These are phyloP conservation scores for Glyptemys insculpta DNA, from an alignment of 2,797 vertebrate species.

Conservation along the genomic window DNA sequence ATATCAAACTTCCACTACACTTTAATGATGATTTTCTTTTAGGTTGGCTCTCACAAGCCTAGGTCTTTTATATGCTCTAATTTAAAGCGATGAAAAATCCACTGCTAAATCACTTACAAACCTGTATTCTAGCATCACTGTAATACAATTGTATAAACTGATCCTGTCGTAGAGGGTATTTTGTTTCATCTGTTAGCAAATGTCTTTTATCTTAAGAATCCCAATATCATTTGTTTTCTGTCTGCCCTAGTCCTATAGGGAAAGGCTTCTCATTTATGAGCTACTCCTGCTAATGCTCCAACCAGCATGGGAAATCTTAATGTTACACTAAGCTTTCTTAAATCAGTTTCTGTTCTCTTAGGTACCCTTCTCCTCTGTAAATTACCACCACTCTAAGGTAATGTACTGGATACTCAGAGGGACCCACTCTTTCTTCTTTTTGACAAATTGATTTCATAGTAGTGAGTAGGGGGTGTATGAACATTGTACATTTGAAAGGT, in stretches of 20 bases:
- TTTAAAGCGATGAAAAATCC: conserved; percentile 50
- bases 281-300: conserved; percentile 29
- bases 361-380: not conserved
- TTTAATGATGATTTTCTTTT: conserved; percentile 41
- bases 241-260: conserved; percentile 5
- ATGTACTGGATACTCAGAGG: not conserved
- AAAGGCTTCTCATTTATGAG: conserved; percentile 27
- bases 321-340: conserved; percentile 18
- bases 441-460: not conserved
- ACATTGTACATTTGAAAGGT: not conserved
- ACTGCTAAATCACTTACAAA: conserved; percentile 3
- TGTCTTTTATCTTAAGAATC: conserved; percentile 44
- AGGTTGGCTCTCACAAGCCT: conserved; percentile 10
- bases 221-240: conserved; percentile 52
- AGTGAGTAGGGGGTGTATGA: not conserved
- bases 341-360: conserved; percentile 31
- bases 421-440: not conserved
- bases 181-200: conserved; percentile 56
- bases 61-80: conserved; percentile 43
- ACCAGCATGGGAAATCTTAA: conserved; percentile 38
- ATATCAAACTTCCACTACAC: conserved; percentile 43
- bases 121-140: not conserved
- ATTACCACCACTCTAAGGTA: not conserved
- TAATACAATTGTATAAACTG: conserved; percentile 35
- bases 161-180: conserved; percentile 3